Base-by-base conservation (phyloP, 2,888 invertebrate genomes). In the Cantharis lateralis region DNA sequence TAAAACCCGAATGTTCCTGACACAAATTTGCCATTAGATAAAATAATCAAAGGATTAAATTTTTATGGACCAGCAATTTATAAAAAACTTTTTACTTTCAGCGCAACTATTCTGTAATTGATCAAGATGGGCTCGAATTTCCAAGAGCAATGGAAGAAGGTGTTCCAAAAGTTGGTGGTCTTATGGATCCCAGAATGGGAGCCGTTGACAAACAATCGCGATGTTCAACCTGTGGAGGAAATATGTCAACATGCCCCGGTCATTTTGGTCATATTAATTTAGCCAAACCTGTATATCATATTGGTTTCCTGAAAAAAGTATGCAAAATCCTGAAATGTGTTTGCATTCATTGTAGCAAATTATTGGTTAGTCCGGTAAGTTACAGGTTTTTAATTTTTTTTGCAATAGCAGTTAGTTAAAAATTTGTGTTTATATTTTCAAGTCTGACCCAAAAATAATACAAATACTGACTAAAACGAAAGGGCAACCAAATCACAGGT, bases 111-210 rank as follows among this genome's bases (percentile, higher is more conserved):
- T 98, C 98, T 74, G 98, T 98, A 82, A 97, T 97, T 1, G 98
- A 98, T 48, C 32, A 48, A 87, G 98, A 98, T 80, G 98, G 98
- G 79, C 96, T 99, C 82, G 94, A 95, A 87, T 98, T 96, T 88
- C 95, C 99, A 2, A 99, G 99, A 90, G 98, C 98, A 0, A 97
- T 98, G 94, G 99, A 99, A 90, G 98, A 98, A 70, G 99, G 99
- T 16, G 93, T 98, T 69, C 99, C 99, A 0, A 99, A 99, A 88
- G 89, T 98, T 78, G 98, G 98, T 0, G 99, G 99, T 26, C 93
- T 99, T 80, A 99, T 99, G 99, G 99, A 99, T 88, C 99, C 99
- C 0, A 91, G 99, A 74, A 99, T 99, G 90, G 99, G 99, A 83
- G 98, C 98, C 76, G 96, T 98, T 64, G 99, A 99, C 87, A 92